phyloP scores from a whole-genome alignment of 2,797 vertebrate genomes.

The Rhynchonycteris naso region DNA sequence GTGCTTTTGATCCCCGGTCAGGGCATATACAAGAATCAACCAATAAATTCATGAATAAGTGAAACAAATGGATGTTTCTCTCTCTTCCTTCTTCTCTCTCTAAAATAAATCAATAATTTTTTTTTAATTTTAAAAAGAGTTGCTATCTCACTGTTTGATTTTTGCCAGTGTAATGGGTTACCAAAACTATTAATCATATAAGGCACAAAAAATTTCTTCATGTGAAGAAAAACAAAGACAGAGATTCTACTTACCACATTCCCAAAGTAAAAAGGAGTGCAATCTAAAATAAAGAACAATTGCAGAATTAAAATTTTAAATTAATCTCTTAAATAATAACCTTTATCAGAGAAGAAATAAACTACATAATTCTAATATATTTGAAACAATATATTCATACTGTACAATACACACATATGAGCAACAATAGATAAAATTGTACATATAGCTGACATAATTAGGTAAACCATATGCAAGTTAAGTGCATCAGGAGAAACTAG shows the following conservation, averaged over 20 bases:
- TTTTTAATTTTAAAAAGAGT: background rate
- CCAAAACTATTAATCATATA: conserved; percentile 17
- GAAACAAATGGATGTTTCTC: too few species aligned
- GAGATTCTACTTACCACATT: background rate
- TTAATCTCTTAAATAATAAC: conserved; percentile 7
- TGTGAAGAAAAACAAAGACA: background rate
- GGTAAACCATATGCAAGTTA: background rate
- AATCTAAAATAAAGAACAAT: background rate
- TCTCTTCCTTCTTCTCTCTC: too few species aligned
- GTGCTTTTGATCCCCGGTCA: too few species aligned
- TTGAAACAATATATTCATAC: background rate
- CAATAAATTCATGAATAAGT: too few species aligned
- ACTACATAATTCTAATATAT: background rate
- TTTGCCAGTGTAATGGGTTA: background rate
- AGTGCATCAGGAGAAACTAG: conserved; percentile 8
- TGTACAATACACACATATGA: background rate
- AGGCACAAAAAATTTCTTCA: conserved; percentile 7
- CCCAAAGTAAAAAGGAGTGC: background rate
- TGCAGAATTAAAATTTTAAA: background rate
- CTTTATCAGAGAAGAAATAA: background rate
- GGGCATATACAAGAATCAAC: too few species aligned
- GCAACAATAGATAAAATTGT: background rate
- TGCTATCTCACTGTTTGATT: background rate
- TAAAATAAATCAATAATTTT: too few species aligned
- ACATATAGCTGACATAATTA: background rate